These are phyloP conservation scores for Lycodopsis pacificus DNA, from an alignment of 2,797 vertebrate genomes.

Conservation along the genomic window DNA sequence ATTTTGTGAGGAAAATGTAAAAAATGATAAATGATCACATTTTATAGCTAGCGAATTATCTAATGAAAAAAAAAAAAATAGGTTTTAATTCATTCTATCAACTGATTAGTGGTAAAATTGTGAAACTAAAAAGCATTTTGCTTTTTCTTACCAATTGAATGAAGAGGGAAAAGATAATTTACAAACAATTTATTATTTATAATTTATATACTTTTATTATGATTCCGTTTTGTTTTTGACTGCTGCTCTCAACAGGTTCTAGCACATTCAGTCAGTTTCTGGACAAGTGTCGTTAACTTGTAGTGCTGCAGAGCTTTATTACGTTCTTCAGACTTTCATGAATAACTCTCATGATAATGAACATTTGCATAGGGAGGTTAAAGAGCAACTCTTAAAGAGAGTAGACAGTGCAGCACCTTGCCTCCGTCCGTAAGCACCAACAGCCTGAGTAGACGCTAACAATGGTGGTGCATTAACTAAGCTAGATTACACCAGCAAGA, in stretches of 20 bases:
- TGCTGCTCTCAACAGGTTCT: background rate
- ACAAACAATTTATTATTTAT: too few relatives aligned
- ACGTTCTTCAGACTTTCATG: background rate
- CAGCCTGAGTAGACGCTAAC: background rate
- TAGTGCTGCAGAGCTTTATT: constrained; percentile 5
- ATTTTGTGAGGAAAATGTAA: background rate
- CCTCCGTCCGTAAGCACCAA: background rate
- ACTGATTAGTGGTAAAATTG: background rate
- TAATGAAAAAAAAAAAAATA: too few relatives aligned
- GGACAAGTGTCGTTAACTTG: constrained; percentile 17
- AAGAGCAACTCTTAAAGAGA: constrained; percentile 10
- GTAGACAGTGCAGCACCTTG: constrained; percentile 8
- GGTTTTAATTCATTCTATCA: background rate
- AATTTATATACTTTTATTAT: too few relatives aligned
- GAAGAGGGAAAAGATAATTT: background rate
- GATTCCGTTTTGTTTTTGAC: background rate
- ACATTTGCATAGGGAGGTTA: background rate
- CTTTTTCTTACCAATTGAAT: background rate
- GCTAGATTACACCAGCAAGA: background rate
- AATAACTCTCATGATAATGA: background rate
- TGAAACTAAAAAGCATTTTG: background rate
- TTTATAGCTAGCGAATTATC: background rate
- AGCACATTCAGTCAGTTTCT: constrained; percentile 6
- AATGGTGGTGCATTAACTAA: background rate
- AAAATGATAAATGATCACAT: background rate